Evolutionary conservation across 2,797 vertebrate species (phyloP), one percentile per base, ranked within the genome.

Genomic region (Brotula barbata): DNA sequence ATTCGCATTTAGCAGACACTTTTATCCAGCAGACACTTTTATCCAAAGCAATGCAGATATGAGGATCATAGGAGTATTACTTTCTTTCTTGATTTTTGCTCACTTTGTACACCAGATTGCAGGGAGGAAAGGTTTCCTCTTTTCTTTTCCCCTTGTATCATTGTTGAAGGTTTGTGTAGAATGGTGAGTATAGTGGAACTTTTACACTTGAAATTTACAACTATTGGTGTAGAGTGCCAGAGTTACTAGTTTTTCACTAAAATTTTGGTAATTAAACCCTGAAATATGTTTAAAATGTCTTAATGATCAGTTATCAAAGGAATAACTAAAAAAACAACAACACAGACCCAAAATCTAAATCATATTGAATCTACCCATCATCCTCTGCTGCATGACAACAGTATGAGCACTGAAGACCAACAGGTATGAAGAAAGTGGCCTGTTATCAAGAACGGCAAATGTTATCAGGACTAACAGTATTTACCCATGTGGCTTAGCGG

Each of bases 111-210:
- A n/a, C n/a, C n/a, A n/a, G n/a, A n/a, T n/a, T n/a, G n/a, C n/a
- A n/a, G n/a, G n/a, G n/a, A n/a, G n/a, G n/a, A n/a, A n/a, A n/a
- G 22, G 44, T 64, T 19, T 58, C 40, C 36, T 49, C 3, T 36
- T 13, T 5, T 0, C 17, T 25, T 23, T 40, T 31, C 43, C 9
- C 39, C 5, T 25, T 28, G 8, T 36, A 3, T 37, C 2, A 10
- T 17, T 58, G 3, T 20, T 11, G 12, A 37, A 55, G n/a, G n/a
- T n/a, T n/a, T 14, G 13, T 21, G 9, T 15, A 48, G 20, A 47
- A 36, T n/a, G 19, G 10, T 28, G 11, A 3, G 2, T 23, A 14
- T n/a, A 20, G 11, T 37, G 5, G 6, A 54, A 21, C 22, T 15
- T n/a, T 40, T 9, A n/a, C 5, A 7, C 1, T 7, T 21, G 12